Evolutionary conservation across 1,140 invertebrate species (phyloP), one percentile per base, ranked within the genome.

Genomic region (Hirudo medicinalis): DNA sequence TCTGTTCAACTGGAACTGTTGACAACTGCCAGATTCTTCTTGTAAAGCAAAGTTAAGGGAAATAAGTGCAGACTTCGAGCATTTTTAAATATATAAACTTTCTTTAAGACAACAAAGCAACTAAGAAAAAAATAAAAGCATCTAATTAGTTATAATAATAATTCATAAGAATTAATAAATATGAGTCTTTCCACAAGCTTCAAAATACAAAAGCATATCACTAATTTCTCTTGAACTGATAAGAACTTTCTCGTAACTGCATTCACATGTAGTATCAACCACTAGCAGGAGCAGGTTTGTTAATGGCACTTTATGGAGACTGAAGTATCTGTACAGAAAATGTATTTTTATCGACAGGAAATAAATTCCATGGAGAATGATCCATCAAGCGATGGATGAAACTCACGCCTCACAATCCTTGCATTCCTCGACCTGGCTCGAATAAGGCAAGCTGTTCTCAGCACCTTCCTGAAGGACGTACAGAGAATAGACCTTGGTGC

Each of bases 281-380:
- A 63, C 57, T 20, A 63, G 29, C 1, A 63, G 57, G 11, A 63
- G 29, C 8, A 63, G 57, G 15, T 63, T 63, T 15, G 57, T 63
- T 22, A 25, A 25, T 63, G 57, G 57, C 57, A 63, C 57, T 63
- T 63, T 63, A 32, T 63, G 22, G 22, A 63, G 29, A 63, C 57
- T 63, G 29, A 63, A 63, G 20, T 63, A 63, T 63, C 57, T 63
- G 22, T 15, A 63, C 57, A n/a, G 1, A n/a, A 13, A 25, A 25
- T n/a, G 22, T 13, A 60, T 63, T 25, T 63, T n/a, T 11, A 63
- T 63, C 4, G 22, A 63, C 20, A 25, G 25, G 25, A n/a, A n/a
- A 57, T n/a, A 36, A 6, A 36, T 36, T 36, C 32, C 32, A 2
- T 36, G 2, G 2, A 6, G 32, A 36, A 36, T 36, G 32, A 36